phyloP scores from a whole-genome alignment of 2,888 invertebrate species.

The Erpobdella octoculata region DNA sequence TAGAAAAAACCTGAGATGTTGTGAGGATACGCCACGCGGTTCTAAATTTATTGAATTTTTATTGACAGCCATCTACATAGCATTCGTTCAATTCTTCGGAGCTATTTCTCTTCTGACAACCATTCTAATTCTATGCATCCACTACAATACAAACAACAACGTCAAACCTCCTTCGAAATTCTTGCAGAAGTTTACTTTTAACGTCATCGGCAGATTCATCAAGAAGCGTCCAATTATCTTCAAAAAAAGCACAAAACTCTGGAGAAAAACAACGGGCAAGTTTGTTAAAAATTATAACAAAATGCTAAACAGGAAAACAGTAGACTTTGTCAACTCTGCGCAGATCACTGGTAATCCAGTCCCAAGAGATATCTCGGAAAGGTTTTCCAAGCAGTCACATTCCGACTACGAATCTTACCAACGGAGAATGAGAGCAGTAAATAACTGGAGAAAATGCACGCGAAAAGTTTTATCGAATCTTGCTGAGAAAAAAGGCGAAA shows the following conservation, averaged over 20 bases:
- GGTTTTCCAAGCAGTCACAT: not conserved
- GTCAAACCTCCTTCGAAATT: not conserved
- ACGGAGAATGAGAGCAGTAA: not conserved
- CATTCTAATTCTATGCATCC: conserved; percentile 12
- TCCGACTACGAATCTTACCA: not conserved
- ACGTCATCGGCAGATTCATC: not conserved
- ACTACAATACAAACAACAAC: conserved; percentile 9
- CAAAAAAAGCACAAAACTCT: not conserved
- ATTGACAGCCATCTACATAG: conserved; percentile 16
- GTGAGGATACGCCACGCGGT: too few relatives aligned
- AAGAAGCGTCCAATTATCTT: not conserved
- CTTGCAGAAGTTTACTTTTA: conserved; percentile 1
- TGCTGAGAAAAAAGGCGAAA: not conserved
- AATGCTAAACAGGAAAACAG: not conserved
- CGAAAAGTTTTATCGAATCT: not conserved
- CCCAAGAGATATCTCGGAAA: not conserved
- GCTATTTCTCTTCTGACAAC: conserved; percentile 17
- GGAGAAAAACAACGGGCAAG: not conserved
- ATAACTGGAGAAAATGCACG: not conserved
- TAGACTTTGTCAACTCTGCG: not conserved
- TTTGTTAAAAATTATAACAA: not conserved
- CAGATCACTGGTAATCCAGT: not conserved
- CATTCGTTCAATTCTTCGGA: conserved; percentile 18
- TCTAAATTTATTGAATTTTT: not conserved
- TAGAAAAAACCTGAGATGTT: too few relatives aligned